phyloP scores from a whole-genome alignment of 1,140 invertebrate genomes.

The Phymastichus coffea region DNA sequence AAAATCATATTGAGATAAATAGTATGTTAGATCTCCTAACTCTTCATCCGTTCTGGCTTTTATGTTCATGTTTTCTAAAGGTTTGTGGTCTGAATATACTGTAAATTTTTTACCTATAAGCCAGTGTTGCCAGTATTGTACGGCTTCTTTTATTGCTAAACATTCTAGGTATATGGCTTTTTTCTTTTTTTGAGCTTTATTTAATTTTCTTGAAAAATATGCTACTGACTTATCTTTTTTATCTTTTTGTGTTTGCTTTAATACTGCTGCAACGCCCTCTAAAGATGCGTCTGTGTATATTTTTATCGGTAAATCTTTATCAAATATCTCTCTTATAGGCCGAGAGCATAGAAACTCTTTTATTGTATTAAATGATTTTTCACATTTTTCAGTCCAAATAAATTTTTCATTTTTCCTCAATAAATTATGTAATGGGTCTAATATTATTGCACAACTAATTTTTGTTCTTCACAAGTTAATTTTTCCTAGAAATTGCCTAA shows the following conservation, averaged over 20 bases:
- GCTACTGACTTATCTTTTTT: slow-evolving; percentile 2
- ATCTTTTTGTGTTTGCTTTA: too few relatives aligned
- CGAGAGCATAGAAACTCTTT: too few relatives aligned
- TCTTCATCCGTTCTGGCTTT: too few relatives aligned
- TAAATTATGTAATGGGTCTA: neutral
- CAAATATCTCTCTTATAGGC: too few relatives aligned
- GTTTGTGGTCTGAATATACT: slow-evolving; percentile 6
- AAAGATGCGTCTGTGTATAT: too few relatives aligned
- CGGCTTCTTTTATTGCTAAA: slow-evolving; percentile 8
- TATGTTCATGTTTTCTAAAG: slow-evolving; percentile 4
- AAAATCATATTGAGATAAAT: slow-evolving; percentile 11
- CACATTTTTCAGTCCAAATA: too few relatives aligned
- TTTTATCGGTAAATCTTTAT: too few relatives aligned
- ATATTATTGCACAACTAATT: neutral
- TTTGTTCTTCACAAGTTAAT: slow-evolving; percentile 1
- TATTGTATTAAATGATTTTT: too few relatives aligned
- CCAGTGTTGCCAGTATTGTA: slow-evolving; percentile 2
- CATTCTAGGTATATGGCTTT: neutral
- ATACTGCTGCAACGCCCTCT: too few relatives aligned
- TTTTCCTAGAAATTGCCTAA: neutral
- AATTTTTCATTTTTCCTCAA: too few relatives aligned
- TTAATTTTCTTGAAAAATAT: too few relatives aligned
- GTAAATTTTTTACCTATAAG: neutral
- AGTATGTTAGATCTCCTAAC: slow-evolving; percentile 7
- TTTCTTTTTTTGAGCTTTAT: too few relatives aligned